These are phyloP conservation scores for Myopa tessellatipennis DNA, from an alignment of 2,888 invertebrate genomes.

Conservation along the genomic window DNA sequence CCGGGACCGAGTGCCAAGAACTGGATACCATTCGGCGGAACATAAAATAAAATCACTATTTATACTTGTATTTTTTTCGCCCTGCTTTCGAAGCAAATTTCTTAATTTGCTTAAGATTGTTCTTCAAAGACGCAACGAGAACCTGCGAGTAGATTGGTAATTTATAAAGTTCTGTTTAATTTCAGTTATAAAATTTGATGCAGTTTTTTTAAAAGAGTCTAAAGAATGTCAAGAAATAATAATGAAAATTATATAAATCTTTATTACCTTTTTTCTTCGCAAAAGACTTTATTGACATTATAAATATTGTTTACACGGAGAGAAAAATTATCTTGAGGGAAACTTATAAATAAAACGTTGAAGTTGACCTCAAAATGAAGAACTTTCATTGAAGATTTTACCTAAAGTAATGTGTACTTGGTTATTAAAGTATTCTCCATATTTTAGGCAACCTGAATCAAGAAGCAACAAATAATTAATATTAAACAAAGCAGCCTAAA, in stretches of 20 bases:
- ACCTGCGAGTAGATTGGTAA: neutral
- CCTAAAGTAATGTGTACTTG: no score
- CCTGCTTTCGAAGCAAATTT: neutral
- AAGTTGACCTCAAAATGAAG: no score
- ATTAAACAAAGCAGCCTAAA: no score
- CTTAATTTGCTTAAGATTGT: neutral
- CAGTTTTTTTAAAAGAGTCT: no score
- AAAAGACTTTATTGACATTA: neutral
- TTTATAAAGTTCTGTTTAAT: neutral
- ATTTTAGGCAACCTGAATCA: no score
- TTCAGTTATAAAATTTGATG: neutral
- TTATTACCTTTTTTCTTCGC: no score
- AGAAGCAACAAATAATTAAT: no score
- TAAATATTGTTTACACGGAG: neutral
- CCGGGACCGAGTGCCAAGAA: constrained; percentile 1
- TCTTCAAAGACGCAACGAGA: neutral
- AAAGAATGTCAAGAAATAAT: neutral
- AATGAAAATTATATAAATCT: no score
- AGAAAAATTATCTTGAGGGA: no score
- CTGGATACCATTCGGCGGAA: neutral
- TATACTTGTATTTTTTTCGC: neutral
- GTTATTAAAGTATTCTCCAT: no score
- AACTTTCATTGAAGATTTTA: no score
- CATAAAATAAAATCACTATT: neutral
- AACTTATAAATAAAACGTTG: no score